A percentile compares a stretch with the other conserved stretches of the same genome.
These are phyloP conservation scores for Drosophila bocqueti DNA, from an alignment of 1,140 invertebrate genomes.

Conservation along the genomic window DNA sequence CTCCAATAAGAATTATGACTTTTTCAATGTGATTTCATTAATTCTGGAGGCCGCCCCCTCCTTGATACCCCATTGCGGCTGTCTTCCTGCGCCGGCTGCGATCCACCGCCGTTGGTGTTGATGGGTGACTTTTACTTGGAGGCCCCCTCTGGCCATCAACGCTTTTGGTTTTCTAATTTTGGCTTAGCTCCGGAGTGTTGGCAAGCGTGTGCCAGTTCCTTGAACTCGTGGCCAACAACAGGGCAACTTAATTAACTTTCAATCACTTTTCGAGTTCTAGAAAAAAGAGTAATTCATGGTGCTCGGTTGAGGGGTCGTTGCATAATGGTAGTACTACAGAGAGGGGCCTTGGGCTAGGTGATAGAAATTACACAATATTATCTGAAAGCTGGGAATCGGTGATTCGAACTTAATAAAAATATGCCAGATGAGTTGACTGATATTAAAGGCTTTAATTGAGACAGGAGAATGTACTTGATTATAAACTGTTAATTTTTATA, in stretches of 20 bases:
- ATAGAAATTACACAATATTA: background rate
- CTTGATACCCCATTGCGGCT: background rate
- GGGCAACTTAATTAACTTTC: conserved; percentile 79
- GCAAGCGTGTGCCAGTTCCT: conserved; percentile 62
- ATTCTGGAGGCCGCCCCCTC: conserved; percentile 46
- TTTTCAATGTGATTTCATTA: conserved; percentile 81
- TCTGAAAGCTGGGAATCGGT: background rate
- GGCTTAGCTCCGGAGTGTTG: conserved; percentile 7
- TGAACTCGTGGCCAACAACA: conserved; percentile 55
- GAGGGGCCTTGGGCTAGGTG: background rate
- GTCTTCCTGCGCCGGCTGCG: conserved; percentile 12
- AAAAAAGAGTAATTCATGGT: conserved; percentile 24
- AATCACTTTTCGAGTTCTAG: conserved; percentile 44
- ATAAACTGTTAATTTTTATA: too few relatives aligned
- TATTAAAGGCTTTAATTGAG: background rate
- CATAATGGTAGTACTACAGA: conserved; percentile 6
- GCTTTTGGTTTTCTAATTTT: conserved; percentile 48
- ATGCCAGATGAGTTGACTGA: background rate
- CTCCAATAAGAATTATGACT: conserved; percentile 77
- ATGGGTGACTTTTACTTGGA: conserved; percentile 75
- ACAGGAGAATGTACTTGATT: too few relatives aligned
- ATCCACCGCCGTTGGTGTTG: conserved; percentile 74
- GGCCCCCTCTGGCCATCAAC: conserved; percentile 43
- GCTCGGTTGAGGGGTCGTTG: conserved; percentile 51
- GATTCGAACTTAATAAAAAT: background rate